Conservation (phyloP, 1,140 invertebrate species). For the Aradophagus sp. region DNA sequence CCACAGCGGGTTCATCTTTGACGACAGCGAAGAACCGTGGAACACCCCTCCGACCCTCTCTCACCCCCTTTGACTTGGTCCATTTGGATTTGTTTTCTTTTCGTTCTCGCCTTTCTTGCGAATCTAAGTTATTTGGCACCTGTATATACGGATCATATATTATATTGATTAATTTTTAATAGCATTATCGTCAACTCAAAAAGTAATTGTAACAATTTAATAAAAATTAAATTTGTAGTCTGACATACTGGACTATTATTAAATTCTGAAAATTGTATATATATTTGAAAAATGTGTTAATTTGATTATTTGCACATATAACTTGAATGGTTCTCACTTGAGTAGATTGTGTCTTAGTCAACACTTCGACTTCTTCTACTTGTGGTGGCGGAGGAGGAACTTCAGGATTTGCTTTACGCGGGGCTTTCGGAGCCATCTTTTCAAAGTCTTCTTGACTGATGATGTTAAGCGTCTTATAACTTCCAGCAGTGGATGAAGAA, state of each 20-base stretch:
- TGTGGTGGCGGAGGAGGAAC: conserved; percentile 87
- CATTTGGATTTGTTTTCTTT: conserved; percentile 59
- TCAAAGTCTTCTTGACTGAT: conserved; percentile 92
- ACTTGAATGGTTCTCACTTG: conserved; percentile 54
- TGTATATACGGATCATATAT: too few relatives aligned
- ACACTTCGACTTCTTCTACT: conserved; percentile 65
- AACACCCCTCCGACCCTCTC: conserved; percentile 65
- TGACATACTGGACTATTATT: too few relatives aligned
- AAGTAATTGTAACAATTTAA: too few relatives aligned
- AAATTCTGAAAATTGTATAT: too few relatives aligned
- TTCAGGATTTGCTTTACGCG: conserved; percentile 79
- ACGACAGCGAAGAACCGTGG: conserved; percentile 95
- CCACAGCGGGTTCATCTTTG: conserved; percentile 83
- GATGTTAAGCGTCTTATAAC: conserved; percentile 92
- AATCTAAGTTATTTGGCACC: conserved; percentile 54
- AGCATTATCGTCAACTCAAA: too few relatives aligned
- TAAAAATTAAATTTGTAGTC: too few relatives aligned
- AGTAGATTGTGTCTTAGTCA: conserved; percentile 58
- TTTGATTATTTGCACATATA: too few relatives aligned
- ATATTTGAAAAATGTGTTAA: too few relatives aligned
- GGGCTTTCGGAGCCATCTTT: conserved; percentile 81
- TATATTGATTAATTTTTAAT: too few relatives aligned
- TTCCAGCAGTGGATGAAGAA: conserved; percentile 73
- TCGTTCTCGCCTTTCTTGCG: conserved; percentile 62
- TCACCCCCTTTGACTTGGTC: conserved; percentile 59